Evolutionary conservation across 2,113 vertebrate species (phyloP), one percentile per base, ranked within the genome.

Genomic region (Mungos mungo): DNA sequence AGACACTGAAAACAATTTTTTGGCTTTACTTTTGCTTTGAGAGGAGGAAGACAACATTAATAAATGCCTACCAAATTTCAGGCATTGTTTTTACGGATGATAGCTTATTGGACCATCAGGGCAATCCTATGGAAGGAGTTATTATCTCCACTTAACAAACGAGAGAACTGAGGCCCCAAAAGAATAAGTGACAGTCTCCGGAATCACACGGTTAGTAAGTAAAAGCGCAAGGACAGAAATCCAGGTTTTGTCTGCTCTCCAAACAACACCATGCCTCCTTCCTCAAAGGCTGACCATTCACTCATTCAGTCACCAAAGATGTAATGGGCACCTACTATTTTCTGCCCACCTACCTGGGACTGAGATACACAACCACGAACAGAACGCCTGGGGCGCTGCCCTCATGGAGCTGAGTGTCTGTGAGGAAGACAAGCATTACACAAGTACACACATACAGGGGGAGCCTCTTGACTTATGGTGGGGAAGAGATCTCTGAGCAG

Each of bases 111-210:
- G 93, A 90, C 27, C n/a, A 84, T 91, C 63, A 79, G 10, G 21
- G 77, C 50, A 84, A 91, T 84, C 31, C 33, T 91, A 31, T 50
- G 18, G 33, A 85, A 96, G 33, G 63, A 91, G 41, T 91, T 65
- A 71, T 12, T 71, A 66, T 86, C 65, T 89, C 45, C n/a, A 83
- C 71, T 82, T 88, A 93, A 93, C n/a, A 80, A 93, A 77, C 54
- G 19, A 93, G 76, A 87, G 94, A 88, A 69, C 63, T 82, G 41
- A 95, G 31, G 52, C 54, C 80, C 69, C 74, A 81, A 92, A 29
- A 83, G 10, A 86, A 69, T 35, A 85, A 88, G 31, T 80, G 50
- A 69, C 10, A 25, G 31, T 68, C 19, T 82, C 15, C 81, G 93
- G 66, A 29, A 81, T 66, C 41, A 83, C 45, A 88, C 5, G 52